Conservation (phyloP, 2,888 invertebrate genomes). For the Erebia aethiops region DNA sequence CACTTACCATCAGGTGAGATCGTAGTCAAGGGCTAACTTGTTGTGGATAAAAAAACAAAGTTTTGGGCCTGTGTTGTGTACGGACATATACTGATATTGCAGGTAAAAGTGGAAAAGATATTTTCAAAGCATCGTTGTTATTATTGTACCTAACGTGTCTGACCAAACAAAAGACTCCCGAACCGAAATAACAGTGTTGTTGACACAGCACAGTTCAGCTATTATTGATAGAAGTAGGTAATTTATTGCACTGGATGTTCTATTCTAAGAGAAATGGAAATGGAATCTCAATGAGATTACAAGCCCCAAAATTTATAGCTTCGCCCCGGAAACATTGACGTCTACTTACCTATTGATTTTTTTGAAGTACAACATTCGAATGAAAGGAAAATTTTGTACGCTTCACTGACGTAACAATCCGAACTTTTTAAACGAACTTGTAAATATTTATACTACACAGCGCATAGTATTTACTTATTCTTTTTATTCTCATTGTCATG, state of each 20-base stretch:
- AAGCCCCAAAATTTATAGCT: slow-evolving; percentile 73
- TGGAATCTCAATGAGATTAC: slow-evolving; percentile 64
- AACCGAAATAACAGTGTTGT: slow-evolving; percentile 64
- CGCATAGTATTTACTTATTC: too few species aligned
- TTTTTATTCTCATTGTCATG: too few species aligned
- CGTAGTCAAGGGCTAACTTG: too few species aligned
- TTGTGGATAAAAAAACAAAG: too few species aligned
- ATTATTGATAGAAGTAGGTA: slow-evolving; percentile 78
- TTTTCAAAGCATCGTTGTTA: slow-evolving; percentile 28
- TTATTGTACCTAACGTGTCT: slow-evolving; percentile 50
- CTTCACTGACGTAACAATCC: not conserved
- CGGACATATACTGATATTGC: not conserved
- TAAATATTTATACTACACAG: not conserved
- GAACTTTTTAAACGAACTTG: not conserved
- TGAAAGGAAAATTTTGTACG: slow-evolving; percentile 12
- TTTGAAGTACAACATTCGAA: slow-evolving; percentile 10
- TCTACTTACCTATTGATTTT: slow-evolving; percentile 64
- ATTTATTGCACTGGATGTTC: slow-evolving; percentile 70
- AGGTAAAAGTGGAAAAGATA: not conserved
- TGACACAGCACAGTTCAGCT: slow-evolving; percentile 69
- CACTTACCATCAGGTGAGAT: too few species aligned
- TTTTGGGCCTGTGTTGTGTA: too few species aligned
- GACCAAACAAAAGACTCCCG: slow-evolving; percentile 56
- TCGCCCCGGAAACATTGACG: slow-evolving; percentile 64
- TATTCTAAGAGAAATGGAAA: slow-evolving; percentile 70